These are phyloP conservation scores for Porites cylindrica DNA, from an alignment of 92 coral and sea anemone species.

Conservation along the genomic window DNA sequence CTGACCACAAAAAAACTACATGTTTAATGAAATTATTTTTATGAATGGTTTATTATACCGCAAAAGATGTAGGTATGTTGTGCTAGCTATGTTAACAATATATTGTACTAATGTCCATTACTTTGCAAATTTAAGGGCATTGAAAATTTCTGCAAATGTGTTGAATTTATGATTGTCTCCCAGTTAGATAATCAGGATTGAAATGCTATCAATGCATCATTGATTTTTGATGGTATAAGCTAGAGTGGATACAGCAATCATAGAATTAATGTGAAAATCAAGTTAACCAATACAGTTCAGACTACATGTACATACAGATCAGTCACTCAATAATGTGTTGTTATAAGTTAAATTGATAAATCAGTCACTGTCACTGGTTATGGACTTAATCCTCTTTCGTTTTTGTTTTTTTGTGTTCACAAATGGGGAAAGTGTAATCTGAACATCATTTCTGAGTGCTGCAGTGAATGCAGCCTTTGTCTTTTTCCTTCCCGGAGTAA, in stretches of 20 bases:
- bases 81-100: too few species aligned
- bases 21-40: too few species aligned
- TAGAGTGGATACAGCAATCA: too few species aligned
- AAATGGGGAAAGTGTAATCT: conserved; percentile 1
- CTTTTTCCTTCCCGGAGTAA: not conserved
- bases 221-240: too few species aligned
- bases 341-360: not conserved
- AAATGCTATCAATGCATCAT: not conserved
- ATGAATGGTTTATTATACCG: too few species aligned
- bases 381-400: conserved; percentile 1
- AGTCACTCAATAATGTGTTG: not conserved
- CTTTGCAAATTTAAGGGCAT: not conserved
- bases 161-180: not conserved
- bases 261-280: too few species aligned
- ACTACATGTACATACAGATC: not conserved
- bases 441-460: not conserved
- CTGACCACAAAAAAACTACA: too few species aligned
- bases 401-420: conserved; percentile 1
- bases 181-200: too few species aligned
- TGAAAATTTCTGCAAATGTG: not conserved
- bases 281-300: too few species aligned
- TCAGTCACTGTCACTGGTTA: conserved; percentile 41
- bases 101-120: not conserved
- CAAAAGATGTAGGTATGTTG: too few species aligned
- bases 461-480: not conserved